Conservation (phyloP, 1,140 invertebrate genomes). For the Pectinophora gossypiella region DNA sequence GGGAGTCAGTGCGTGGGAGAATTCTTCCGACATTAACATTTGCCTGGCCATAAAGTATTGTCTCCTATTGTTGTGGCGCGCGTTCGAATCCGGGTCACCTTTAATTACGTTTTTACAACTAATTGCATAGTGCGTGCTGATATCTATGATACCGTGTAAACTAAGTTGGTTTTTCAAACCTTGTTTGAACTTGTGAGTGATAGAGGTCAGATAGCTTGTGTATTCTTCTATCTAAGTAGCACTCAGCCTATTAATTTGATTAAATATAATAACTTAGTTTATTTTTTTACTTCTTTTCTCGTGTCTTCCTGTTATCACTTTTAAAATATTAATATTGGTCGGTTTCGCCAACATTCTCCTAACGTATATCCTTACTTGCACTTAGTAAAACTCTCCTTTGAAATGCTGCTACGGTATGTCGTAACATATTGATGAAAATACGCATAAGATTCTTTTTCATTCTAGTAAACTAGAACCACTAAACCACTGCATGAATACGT, state of each 20-base stretch:
- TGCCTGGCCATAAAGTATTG: neutral
- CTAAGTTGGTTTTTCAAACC: neutral
- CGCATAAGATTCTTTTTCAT: no score
- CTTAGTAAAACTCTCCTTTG: no score
- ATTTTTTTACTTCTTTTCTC: neutral
- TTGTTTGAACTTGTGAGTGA: neutral
- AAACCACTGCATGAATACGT: no score
- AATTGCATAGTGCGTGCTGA: constrained; percentile 18
- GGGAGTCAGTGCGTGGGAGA: neutral
- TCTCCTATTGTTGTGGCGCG: neutral
- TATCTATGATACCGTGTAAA: neutral
- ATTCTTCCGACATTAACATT: neutral
- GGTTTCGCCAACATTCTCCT: no score
- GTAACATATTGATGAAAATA: no score
- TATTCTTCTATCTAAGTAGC: neutral
- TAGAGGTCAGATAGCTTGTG: neutral
- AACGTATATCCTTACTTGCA: no score
- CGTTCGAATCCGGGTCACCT: constrained; percentile 17
- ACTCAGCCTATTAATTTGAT: neutral
- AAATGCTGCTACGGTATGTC: no score
- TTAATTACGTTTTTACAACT: constrained; percentile 24
- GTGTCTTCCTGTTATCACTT: no score
- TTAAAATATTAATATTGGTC: no score
- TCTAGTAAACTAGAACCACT: no score
- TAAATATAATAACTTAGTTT: neutral